Conservation (phyloP, 1,140 invertebrate species). For the Drosophila simulans region DNA sequence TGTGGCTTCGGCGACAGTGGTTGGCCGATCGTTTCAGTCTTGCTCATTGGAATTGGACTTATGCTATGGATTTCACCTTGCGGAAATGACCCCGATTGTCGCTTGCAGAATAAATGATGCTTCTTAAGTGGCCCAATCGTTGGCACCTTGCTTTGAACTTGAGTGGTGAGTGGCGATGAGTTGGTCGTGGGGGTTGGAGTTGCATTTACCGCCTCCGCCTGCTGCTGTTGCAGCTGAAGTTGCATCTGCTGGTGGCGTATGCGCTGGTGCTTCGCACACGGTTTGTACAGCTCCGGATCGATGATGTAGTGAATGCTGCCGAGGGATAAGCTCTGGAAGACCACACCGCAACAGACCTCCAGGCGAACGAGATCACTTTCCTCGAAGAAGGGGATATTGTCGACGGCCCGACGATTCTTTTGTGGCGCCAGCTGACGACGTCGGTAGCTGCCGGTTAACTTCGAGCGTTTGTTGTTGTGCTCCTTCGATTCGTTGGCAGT, state of each 20-base stretch:
- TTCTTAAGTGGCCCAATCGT: constrained; percentile 75
- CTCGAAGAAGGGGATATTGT: constrained; percentile 74
- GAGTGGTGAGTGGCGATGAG: neutral
- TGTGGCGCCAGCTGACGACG: constrained; percentile 59
- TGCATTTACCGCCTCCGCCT: neutral
- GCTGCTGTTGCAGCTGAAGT: constrained; percentile 19
- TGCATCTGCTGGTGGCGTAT: constrained; percentile 36
- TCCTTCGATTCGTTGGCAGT: neutral
- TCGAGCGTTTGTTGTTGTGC: constrained; percentile 15
- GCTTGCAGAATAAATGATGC: constrained; percentile 81
- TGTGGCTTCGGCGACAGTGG: constrained; percentile 23
- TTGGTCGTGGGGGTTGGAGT: neutral
- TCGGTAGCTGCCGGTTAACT: constrained; percentile 58
- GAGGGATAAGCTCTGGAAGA: constrained; percentile 69
- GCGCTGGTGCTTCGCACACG: constrained; percentile 69
- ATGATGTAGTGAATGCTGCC: constrained; percentile 67
- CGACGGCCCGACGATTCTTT: constrained; percentile 60
- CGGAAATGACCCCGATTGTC: constrained; percentile 81
- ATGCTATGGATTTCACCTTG: constrained; percentile 73
- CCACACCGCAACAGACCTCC: constrained; percentile 76
- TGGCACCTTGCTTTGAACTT: constrained; percentile 40
- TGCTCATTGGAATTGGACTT: constrained; percentile 77
- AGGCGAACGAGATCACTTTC: constrained; percentile 59
- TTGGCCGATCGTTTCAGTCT: constrained; percentile 61
- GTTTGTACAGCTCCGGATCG: constrained; percentile 70